These are phyloP conservation scores for Punctoribates punctum DNA, from an alignment of 2,888 invertebrate species.

Conservation along the genomic window DNA sequence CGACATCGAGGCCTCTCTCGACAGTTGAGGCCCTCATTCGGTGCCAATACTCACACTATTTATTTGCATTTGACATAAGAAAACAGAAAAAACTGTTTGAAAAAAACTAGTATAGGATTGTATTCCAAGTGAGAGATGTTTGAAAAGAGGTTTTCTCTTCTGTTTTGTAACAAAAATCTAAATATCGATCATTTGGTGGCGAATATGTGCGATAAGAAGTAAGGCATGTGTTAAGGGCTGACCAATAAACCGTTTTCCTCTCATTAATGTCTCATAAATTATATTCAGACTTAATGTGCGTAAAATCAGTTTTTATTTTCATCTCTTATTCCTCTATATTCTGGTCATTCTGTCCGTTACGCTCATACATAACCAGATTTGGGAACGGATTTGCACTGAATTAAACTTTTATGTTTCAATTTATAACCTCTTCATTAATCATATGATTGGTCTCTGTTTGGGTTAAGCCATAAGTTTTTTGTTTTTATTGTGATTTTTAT, in stretches of 20 bases:
- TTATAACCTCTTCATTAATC: no score
- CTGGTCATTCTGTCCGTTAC: no score
- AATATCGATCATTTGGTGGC: background rate
- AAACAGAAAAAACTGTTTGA: background rate
- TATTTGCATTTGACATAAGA: conserved; percentile 5
- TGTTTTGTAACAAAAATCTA: background rate
- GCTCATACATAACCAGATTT: no score
- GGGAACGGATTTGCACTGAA: no score
- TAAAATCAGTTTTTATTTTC: background rate
- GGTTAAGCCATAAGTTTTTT: background rate
- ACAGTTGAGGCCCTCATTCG: background rate
- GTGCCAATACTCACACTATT: background rate
- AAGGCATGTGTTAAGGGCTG: no score
- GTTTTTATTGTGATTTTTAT: background rate
- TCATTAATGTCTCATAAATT: conserved; percentile 22
- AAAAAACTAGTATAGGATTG: background rate
- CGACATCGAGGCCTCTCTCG: background rate
- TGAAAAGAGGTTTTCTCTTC: background rate
- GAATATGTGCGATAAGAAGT: background rate
- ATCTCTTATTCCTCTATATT: no score
- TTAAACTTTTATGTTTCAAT: background rate
- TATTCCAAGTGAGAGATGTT: background rate
- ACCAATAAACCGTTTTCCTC: background rate
- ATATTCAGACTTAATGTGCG: background rate
- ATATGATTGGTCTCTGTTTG: background rate